phyloP scores from a whole-genome alignment of 2,888 invertebrate genomes.

The Cetonia aurata region DNA sequence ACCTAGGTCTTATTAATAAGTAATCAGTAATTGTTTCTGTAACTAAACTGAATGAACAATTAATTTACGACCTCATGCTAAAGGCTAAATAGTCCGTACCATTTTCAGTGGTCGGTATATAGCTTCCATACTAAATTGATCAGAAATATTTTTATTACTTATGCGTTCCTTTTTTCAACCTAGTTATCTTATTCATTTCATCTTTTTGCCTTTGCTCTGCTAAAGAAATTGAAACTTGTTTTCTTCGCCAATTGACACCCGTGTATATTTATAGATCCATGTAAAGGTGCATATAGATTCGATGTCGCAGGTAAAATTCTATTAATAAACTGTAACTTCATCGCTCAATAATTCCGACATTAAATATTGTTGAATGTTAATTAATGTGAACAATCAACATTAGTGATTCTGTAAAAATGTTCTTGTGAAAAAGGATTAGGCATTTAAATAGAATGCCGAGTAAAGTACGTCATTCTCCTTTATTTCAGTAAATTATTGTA shows the following conservation, averaged over 20 bases:
- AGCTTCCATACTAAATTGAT: constrained; percentile 25
- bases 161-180: neutral
- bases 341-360: constrained; percentile 24
- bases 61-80: neutral
- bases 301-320: constrained; percentile 33
- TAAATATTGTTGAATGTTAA: constrained; percentile 6
- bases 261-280: constrained; percentile 20
- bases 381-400: neutral
- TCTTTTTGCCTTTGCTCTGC: neutral
- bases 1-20: too few relatives aligned
- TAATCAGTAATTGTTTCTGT: too few relatives aligned
- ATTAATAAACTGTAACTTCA: constrained; percentile 22
- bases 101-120: neutral
- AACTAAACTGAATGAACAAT: too few relatives aligned
- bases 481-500: too few relatives aligned
- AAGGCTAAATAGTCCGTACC: too few relatives aligned
- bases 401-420: too few relatives aligned
- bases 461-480: too few relatives aligned
- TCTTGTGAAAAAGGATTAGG: too few relatives aligned
- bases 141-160: constrained; percentile 3
- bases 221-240: constrained; percentile 36
- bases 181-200: neutral
- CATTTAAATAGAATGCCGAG: too few relatives aligned
- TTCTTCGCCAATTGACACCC: constrained; percentile 31
- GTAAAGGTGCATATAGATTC: neutral